Evolutionary conservation across 2,888 invertebrate genomes (phyloP), one percentile per base, ranked within the genome.

Genomic region (Pristionchus arcanus): DNA sequence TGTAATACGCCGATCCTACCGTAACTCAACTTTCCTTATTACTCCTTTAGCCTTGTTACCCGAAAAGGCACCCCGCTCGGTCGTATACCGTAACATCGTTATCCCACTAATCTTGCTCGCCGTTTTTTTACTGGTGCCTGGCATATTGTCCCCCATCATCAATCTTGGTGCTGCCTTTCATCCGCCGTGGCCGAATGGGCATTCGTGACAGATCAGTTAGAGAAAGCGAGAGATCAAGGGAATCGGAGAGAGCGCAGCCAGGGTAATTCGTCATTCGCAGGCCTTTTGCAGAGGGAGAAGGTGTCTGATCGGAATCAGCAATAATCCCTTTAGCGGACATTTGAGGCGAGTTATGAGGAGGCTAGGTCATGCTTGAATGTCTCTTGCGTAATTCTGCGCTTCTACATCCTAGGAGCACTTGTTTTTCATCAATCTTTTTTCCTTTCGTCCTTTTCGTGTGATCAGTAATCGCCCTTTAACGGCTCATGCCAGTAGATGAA

Each of bases 201-300:
- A 28, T 81, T 81, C 74, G 37, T 74, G 74, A 74, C 74, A 74
- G 74, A 74, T 63, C 37, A 21, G 81, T 25, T 4, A 81, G 81
- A 53, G 81, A n/a, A 15, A 16, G 16, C 25, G 28, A 81, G 49
- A 81, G 49, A 81, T 28, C 15, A 28, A 0, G 81, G 49, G 11
- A 16, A 28, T 81, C 49, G n/a, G 53, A 81, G 81, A 81, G 81
- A 49, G 81, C 25, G 31, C 37, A 19, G 81, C n/a, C n/a, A 37
- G 37, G 7, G 15, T 34, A 19, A 81, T 81, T 81, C 81, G 49
- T 81, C 81, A 81, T 53, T n/a, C 77, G 49, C 81, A 81, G 81
- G 81, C 49, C 81, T 81, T 81, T 81, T 42, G 28, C n/a, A 53
- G 49, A 16, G 11, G 49, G 34, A 42, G n/a, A 49, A 81, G 81